Conservation (phyloP, 2,113 vertebrate genomes). For the Coptodon rendalli region DNA sequence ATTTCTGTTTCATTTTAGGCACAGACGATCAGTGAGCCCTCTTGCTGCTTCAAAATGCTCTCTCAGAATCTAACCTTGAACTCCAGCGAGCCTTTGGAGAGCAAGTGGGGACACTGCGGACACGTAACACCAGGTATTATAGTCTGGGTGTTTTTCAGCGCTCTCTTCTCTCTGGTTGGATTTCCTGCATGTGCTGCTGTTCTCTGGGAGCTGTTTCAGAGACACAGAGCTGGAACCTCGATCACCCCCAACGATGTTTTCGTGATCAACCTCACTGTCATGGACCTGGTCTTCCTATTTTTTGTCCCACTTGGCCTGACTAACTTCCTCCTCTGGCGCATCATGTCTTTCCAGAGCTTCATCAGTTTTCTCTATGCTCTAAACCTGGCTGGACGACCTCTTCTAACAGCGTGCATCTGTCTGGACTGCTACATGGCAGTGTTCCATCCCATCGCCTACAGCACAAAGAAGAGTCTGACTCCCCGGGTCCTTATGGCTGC, state of each 20-base stretch:
- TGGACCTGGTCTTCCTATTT: slow-evolving; percentile 39
- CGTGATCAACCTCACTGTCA: slow-evolving; percentile 29
- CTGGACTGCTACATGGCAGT: slow-evolving; percentile 64
- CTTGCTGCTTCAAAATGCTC: not conserved
- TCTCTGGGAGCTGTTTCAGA: slow-evolving; percentile 35
- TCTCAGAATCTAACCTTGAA: not conserved
- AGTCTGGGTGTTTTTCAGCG: not conserved
- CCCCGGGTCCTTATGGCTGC: slow-evolving; percentile 4
- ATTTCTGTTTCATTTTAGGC: not conserved
- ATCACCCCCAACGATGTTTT: slow-evolving; percentile 36
- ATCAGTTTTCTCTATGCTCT: not conserved
- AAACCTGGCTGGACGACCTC: slow-evolving; percentile 34
- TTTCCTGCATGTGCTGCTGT: slow-evolving; percentile 19
- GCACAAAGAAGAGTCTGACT: slow-evolving; percentile 18
- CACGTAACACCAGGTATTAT: not conserved
- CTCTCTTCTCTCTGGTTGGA: slow-evolving; percentile 13
- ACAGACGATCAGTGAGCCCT: not conserved
- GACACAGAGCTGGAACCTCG: not conserved
- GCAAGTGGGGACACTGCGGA: not conserved
- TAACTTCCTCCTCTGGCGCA: not conserved
- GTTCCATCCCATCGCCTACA: slow-evolving; percentile 54
- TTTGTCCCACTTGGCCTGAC: not conserved
- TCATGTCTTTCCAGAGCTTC: not conserved
- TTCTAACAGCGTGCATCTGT: slow-evolving; percentile 52
- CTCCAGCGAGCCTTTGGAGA: not conserved